Evolutionary conservation across 1,140 invertebrate genomes (phyloP), one percentile per base, ranked within the genome.

Genomic region (Mamestra configurata): DNA sequence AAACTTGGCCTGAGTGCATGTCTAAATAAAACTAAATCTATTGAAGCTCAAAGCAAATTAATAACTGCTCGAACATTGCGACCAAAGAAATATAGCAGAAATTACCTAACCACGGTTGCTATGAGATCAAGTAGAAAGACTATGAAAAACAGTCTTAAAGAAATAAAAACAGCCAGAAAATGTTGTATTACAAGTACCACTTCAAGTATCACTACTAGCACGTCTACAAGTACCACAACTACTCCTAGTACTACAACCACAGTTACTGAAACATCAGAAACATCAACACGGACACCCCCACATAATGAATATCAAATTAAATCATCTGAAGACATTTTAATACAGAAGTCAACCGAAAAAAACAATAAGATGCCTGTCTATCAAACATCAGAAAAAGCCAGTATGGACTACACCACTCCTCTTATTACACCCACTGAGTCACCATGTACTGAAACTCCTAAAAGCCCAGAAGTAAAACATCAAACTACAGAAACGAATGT

Each of bases 141-240:
- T 61, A 35, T 11, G 1, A 35, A n/a, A 8, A 61, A 0, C 10
- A 55, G 0, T 18, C 4, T 3, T 18, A 40, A 20, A 40, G 15
- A 18, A 5, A 5, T 0, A 7, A n/a, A 8, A 64, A 0, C 59
- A 37, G 20, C 4, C n/a, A 37, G 0, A 37, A 40, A 31, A 18
- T 15, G n/a, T 64, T 64, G 27, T 64, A 10, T 8, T 64, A 66
- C 61, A n/a, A 66, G 15, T 4, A 64, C 59, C 3, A 37, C 35
- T 66, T 4, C 35, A 11, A 37, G 27, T 7, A 18, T 24, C 6
- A 20, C 59, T 18, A 11, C 49, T 51, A 51, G 49, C 4, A 4
- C 49, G n/a, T 18, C 49, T 20, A 51, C 49, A 7, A 51, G n/a
- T 6, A 49, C 22, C 4, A 24, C 55, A 11, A 11, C 18, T 11